Base-by-base conservation (phyloP, 2,888 invertebrate genomes). In the Achlya flavicornis region DNA sequence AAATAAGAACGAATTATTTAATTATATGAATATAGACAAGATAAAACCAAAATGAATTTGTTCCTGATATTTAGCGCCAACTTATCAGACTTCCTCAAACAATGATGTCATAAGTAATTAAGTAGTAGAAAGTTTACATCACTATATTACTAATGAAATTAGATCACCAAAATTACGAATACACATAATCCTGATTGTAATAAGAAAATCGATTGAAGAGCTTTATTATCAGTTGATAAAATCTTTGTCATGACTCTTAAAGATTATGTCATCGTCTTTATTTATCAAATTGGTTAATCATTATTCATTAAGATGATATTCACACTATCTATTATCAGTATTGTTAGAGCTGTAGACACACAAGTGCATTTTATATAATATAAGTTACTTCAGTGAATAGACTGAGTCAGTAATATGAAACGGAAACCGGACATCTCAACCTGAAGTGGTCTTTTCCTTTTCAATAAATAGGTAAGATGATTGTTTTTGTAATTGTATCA, bases 151-250 rank as follows among this genome's bases (percentile, higher is more conserved):
- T 69, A 41, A 61, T 63, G 60, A 43, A 71, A 72, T 74, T 76
- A 76, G 72, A 63, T 76, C 73, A 76, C 61, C 53, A 19, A 62
- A 65, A 66, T 74, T 70, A 73, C 59, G 60, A 59, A 53, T 62
- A 5, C n/a, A 35, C 33, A 57, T 41, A 57, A 59, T 73, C 60
- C 12, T 41, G 41, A 41, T 41, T 41, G 41, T 41, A 12, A 41
- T 12, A 41, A 41, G 41, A 12, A 41, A 41, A 41, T 64, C 57
- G 62, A 75, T 68, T 58, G n/a, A 53, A 53, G 19, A 19, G 19
- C 19, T 53, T 53, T 53, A 53, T 53, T 53, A 53, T 53, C 53
- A 19, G 19, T 53, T 10, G 53, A 19, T 53, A 19, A n/a, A n/a
- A 19, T 53, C 19, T 65, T 58, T 57, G 58, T 64, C 53, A 61